These are phyloP conservation scores for Zaprionus lineosus DNA, from an alignment of 2,888 invertebrate genomes.

Conservation along the genomic window DNA sequence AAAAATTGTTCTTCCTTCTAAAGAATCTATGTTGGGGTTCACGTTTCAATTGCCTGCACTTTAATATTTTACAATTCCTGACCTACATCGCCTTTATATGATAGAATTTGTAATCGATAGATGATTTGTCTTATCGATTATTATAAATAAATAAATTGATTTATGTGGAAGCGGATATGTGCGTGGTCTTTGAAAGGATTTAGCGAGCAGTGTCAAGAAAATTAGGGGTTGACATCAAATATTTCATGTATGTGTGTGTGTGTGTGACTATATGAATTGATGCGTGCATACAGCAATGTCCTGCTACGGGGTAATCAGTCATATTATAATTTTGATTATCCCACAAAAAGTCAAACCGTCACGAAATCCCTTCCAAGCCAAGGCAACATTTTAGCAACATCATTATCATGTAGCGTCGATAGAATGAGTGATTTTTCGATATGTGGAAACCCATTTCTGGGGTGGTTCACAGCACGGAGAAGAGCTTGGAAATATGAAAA, in stretches of 20 bases:
- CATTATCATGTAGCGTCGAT: slow-evolving; percentile 34
- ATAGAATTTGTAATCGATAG: neutral
- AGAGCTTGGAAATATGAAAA: too few relatives aligned
- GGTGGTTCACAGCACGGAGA: slow-evolving; percentile 16
- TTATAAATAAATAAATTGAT: too few relatives aligned
- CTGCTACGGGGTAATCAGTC: slow-evolving; percentile 79
- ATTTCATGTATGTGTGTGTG: slow-evolving; percentile 18
- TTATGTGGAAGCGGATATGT: too few relatives aligned
- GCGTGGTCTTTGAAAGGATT: too few relatives aligned
- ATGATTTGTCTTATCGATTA: slow-evolving; percentile 1
- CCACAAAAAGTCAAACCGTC: slow-evolving; percentile 81
- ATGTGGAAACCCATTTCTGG: slow-evolving; percentile 5
- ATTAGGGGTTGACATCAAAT: slow-evolving; percentile 43
- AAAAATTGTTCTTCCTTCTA: too few relatives aligned
- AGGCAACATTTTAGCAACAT: slow-evolving; percentile 54
- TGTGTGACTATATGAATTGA: slow-evolving; percentile 42
- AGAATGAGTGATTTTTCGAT: slow-evolving; percentile 13
- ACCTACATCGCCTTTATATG: too few relatives aligned
- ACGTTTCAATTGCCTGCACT: too few relatives aligned
- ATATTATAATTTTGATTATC: slow-evolving; percentile 83
- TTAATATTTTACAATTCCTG: too few relatives aligned
- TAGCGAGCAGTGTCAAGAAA: slow-evolving; percentile 21
- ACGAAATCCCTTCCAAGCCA: slow-evolving; percentile 75
- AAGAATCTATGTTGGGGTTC: too few relatives aligned
- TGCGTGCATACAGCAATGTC: slow-evolving; percentile 52